Conservation (phyloP, 2,888 invertebrate genomes). For the Cheiracanthium punctorium region DNA sequence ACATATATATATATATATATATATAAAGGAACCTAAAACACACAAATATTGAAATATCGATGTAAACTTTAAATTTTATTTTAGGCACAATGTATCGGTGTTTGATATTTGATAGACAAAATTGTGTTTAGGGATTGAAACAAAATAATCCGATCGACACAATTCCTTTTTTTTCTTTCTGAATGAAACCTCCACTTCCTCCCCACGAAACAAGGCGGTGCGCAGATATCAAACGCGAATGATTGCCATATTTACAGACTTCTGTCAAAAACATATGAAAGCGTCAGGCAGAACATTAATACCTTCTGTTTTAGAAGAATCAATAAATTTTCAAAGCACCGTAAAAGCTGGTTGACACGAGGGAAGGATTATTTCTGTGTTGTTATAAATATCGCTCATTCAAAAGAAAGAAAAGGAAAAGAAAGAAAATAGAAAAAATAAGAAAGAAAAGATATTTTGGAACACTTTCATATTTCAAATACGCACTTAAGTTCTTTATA, state of each 20-base stretch:
- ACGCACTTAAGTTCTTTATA: too few relatives aligned
- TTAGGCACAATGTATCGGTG: too few relatives aligned
- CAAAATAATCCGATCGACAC: not conserved
- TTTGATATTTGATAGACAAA: too few relatives aligned
- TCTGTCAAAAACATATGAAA: constrained; percentile 8
- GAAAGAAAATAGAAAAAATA: too few relatives aligned
- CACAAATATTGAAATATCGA: too few relatives aligned
- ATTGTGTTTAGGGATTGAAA: too few relatives aligned
- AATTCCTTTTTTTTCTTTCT: not conserved
- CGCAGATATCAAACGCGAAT: not conserved
- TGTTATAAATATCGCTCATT: too few relatives aligned
- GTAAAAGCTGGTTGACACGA: not conserved
- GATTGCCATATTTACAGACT: not conserved
- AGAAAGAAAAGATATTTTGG: too few relatives aligned
- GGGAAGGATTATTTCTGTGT: too few relatives aligned
- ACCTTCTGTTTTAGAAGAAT: not conserved
- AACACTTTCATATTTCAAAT: too few relatives aligned
- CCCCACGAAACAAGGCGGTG: not conserved
- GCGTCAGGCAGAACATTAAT: constrained; percentile 1
- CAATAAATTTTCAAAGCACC: not conserved
- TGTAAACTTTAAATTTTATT: too few relatives aligned
- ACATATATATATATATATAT: not conserved
- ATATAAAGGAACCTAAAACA: not conserved
- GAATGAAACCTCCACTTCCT: not conserved
- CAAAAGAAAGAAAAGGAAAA: too few relatives aligned